These are phyloP conservation scores for Lycaena phlaeas DNA, from an alignment of 2,888 invertebrate genomes.

Conservation along the genomic window DNA sequence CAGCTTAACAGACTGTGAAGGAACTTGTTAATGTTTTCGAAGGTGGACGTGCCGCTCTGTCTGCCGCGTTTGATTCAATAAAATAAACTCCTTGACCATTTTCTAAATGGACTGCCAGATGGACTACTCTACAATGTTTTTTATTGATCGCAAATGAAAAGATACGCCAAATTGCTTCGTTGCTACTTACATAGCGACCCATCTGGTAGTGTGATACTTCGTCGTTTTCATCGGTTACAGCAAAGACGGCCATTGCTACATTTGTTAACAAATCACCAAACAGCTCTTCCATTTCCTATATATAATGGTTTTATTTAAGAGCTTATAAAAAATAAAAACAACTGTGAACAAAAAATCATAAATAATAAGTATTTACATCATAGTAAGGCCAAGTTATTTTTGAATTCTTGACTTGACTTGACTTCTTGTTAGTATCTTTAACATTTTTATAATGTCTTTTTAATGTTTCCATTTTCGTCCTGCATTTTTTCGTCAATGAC, in stretches of 20 bases:
- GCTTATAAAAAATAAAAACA: no score
- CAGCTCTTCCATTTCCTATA: no score
- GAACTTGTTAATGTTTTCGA: conserved; percentile 22
- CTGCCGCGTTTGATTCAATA: conserved; percentile 18
- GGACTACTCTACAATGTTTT: conserved; percentile 19
- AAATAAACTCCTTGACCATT: conserved; percentile 19
- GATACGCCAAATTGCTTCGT: conserved; percentile 24
- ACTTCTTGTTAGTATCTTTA: no score
- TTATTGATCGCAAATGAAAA: conserved; percentile 20
- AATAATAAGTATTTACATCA: no score
- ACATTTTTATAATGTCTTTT: no score
- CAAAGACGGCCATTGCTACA: conserved; percentile 21
- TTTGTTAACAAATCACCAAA: conserved; percentile 20
- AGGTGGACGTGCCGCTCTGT: conserved; percentile 20
- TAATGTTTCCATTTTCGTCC: no score
- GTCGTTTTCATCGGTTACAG: conserved; percentile 19
- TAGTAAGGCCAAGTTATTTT: no score
- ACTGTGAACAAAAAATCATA: no score
- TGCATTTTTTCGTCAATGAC: no score
- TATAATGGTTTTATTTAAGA: no score
- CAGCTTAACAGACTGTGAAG: conserved; percentile 22
- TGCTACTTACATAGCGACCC: conserved; percentile 23
- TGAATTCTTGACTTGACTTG: no score
- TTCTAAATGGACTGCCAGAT: conserved; percentile 14
- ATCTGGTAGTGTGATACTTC: conserved; percentile 22